Evolutionary conservation across 2,888 invertebrate genomes (phyloP), one percentile per base, ranked within the genome.

Genomic region (Drosophila neonasuta): DNA sequence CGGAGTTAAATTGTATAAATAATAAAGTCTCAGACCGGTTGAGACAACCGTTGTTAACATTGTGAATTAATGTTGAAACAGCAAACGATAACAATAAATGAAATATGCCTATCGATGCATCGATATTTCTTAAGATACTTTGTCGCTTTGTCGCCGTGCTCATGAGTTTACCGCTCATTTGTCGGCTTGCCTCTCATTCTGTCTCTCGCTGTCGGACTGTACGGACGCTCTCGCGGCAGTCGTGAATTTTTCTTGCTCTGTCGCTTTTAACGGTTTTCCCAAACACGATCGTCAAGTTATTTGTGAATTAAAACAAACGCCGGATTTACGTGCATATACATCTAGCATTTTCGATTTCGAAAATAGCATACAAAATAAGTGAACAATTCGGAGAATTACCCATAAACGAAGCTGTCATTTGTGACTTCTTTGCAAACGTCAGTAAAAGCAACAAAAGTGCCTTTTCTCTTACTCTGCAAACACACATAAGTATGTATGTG

Each of bases 391-490:
- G 30, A n/a, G 13, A 73, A 45, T 45, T n/a, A 44, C 55, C 72
- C 13, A 41, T 15, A 36, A 36, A 6, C n/a, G n/a, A 3, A 32
- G 10, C 32, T 56, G 50, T 30, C 57, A 42, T 48, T 58, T 34
- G 10, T 32, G 36, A 36, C 36, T 36, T 39, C 41, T 76, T 56
- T 56, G 73, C 50, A 60, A 77, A 73, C 61, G 74, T 59, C 55
- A 55, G 52, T 56, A 54, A 67, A 69, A 66, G 60, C 70, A 71
- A 62, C 55, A 59, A 71, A 74, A 68, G 68, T 75, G 68, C 64
- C 74, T 63, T 63, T 48, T 56, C 56, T 41, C 59, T 68, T 45
- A 44, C 57, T 60, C 32, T 51, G 8, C 30, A 13, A 50, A n/a
- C 13, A 41, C 24, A 30, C 13, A 2, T 3, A n/a, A 11, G 48